Evolutionary conservation across 2,888 invertebrate genomes (phyloP), one percentile per base, ranked within the genome.

Genomic region (Caenorhabditis sp.): DNA sequence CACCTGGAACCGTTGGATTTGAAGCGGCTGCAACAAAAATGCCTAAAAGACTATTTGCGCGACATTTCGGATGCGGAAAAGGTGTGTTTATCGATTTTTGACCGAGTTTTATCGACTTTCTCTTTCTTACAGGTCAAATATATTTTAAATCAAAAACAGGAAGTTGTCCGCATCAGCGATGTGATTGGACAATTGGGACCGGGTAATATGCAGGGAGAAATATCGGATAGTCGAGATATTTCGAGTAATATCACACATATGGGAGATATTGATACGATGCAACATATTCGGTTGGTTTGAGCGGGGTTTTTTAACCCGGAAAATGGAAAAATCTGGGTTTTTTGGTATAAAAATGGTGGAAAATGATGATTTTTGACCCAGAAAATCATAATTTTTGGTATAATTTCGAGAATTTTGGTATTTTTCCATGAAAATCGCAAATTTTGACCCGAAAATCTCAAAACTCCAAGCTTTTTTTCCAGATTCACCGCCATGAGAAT

Each of bases 51-150:
- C 59, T 86, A 86, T 69, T 76, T 86, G 8, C 66, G 85, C 43
- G 86, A 86, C 55, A 86, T 86, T 74, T 83, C 85, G 12, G 80
- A 84, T 57, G 86, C 86, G 2, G 86, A 86, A 64, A 85, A 86
- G 63, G 79, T 78, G 6, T 12, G 19, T 50, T 2, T n/a, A 21
- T n/a, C 5, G 17, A 21, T 24, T 53, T 54, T 54, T 12, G 2
- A 21, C 54, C 26, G 5, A 57, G 6, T 31, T 31, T 57, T 4
- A 26, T 4, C 19, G 23, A n/a, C 17, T 51, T 50, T 50, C 50
- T n/a, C n/a, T n/a, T n/a, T n/a, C 3, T 57, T 58, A 8, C 50
- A 81, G 81, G 83, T 85, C 50, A 83, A 85, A 65, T 86, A 85
- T 68, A 80, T 86, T 58, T 64, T 86, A 63, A 84, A 85, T 54